Percentiles rank a stretch among this genome's conserved stretches.
Conservation (phyloP, 1,140 invertebrate genomes). For the Manduca sexta region DNA sequence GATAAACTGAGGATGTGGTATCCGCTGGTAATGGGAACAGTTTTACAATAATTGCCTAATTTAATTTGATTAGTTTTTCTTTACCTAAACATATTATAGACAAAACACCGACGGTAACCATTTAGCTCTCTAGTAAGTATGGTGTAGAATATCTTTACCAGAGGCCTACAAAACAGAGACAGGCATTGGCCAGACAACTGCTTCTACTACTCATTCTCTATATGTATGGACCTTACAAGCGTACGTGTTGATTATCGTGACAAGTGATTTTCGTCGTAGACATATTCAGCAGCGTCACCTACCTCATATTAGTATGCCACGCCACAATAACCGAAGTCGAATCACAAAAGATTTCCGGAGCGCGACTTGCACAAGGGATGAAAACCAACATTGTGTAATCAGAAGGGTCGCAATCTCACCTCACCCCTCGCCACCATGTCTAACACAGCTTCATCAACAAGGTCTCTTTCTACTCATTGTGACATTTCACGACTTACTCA, state of each 20-base stretch:
- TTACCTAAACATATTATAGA: too few relatives aligned
- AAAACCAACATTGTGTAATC: slow-evolving; percentile 71
- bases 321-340: slow-evolving; percentile 67
- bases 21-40: too few relatives aligned
- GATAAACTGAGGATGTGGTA: too few relatives aligned
- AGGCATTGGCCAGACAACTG: too few relatives aligned
- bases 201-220: too few relatives aligned
- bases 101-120: too few relatives aligned
- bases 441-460: slow-evolving; percentile 68
- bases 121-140: too few relatives aligned
- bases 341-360: slow-evolving; percentile 72
- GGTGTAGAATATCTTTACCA: too few relatives aligned
- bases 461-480: slow-evolving; percentile 62
- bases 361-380: slow-evolving; percentile 69
- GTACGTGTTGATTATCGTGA: not conserved
- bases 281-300: slow-evolving; percentile 50
- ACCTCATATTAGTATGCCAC: slow-evolving; percentile 66
- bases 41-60: too few relatives aligned
- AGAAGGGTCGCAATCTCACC: slow-evolving; percentile 69
- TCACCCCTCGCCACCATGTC: slow-evolving; percentile 44
- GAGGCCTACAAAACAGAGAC: too few relatives aligned
- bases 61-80: too few relatives aligned
- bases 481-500: too few relatives aligned
- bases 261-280: slow-evolving; percentile 15
- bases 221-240: not conserved